Evolutionary conservation across 2,888 invertebrate species (phyloP).

Genomic region (Pristionchus exspectatus): DNA sequence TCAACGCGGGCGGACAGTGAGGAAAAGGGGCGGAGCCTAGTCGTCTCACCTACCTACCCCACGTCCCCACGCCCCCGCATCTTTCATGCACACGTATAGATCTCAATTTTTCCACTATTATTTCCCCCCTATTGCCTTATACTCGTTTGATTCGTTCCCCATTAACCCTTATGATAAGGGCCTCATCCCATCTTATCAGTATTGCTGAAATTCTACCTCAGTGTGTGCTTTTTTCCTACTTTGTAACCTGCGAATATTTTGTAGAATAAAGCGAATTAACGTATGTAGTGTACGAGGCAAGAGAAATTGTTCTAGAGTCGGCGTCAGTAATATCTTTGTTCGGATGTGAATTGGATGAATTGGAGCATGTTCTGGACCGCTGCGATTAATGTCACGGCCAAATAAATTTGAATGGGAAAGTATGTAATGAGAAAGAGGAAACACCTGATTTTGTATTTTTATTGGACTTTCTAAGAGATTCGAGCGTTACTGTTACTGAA

Average conservation of each 20-base stretch:
- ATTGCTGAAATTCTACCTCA: slow-evolving; percentile 6
- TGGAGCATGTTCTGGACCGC: too few species aligned
- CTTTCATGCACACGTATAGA: slow-evolving; percentile 13
- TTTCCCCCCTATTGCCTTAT: neutral
- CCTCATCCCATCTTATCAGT: neutral
- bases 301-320: too few species aligned
- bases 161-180: too few species aligned
- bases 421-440: too few species aligned
- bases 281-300: too few species aligned
- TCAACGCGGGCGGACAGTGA: slow-evolving; percentile 47
- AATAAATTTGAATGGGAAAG: too few species aligned
- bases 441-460: too few species aligned
- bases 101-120: neutral
- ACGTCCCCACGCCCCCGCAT: neutral
- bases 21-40: neutral
- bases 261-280: neutral
- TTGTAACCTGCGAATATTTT: slow-evolving; percentile 12
- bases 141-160: neutral
- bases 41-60: neutral
- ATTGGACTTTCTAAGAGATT: too few species aligned
- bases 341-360: too few species aligned
- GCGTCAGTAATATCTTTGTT: too few species aligned
- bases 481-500: too few species aligned
- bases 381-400: too few species aligned
- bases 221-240: neutral